Evolutionary conservation across 2,797 vertebrate genomes (phyloP).

Genomic region (Rhynchonycteris naso): DNA sequence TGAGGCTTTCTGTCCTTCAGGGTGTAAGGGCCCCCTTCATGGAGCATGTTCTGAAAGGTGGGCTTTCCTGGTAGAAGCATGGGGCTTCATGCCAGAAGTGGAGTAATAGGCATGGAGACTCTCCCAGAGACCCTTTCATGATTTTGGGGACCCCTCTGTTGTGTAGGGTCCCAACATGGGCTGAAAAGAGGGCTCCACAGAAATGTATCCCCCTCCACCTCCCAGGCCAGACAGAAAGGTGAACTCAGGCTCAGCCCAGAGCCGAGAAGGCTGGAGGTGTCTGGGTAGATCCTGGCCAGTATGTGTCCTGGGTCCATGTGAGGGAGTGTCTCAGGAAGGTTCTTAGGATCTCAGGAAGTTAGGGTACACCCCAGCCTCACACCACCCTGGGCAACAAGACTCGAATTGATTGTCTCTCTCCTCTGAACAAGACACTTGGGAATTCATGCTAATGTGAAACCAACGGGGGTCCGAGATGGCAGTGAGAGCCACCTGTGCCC

Average conservation of each 20-base stretch:
- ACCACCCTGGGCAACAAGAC: neutral
- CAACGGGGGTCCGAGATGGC: neutral
- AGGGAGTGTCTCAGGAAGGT: neutral
- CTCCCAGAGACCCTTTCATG: neutral
- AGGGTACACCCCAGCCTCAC: neutral
- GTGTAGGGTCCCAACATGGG: neutral
- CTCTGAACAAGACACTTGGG: slow-evolving; percentile 79
- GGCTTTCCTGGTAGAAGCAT: no score
- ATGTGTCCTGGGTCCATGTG: neutral
- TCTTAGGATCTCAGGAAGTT: neutral
- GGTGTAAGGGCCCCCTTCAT: neutral
- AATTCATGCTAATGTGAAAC: slow-evolving; percentile 64
- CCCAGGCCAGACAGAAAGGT: neutral
- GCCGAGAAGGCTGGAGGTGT: neutral
- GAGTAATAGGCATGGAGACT: neutral
- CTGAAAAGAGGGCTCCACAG: neutral
- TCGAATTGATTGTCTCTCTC: slow-evolving; percentile 83
- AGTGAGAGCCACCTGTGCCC: neutral
- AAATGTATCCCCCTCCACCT: neutral
- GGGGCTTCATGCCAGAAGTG: neutral
- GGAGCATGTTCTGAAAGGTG: neutral
- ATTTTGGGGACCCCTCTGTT: neutral
- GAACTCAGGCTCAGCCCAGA: neutral
- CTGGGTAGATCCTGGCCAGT: neutral
- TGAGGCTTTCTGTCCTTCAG: neutral